phyloP scores from a whole-genome alignment of 2,797 vertebrate genomes.

The Molossus molossus region DNA sequence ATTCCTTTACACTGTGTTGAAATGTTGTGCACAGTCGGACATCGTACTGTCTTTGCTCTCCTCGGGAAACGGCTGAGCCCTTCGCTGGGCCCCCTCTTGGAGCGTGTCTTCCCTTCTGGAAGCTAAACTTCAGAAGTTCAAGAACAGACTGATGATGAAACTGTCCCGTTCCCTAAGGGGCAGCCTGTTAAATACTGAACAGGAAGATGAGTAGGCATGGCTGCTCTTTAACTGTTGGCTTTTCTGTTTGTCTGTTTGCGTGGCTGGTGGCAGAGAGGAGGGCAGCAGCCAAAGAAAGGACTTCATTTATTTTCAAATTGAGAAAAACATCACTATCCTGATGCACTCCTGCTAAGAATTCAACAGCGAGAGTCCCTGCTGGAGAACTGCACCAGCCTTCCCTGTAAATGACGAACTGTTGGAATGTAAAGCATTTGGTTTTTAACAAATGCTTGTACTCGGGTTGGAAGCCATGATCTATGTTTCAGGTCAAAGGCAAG shows the following conservation, averaged over 20 bases:
- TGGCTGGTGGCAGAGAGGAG: neutral
- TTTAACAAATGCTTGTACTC: slow-evolving; percentile 69
- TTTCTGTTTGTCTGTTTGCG: neutral
- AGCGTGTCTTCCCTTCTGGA: neutral
- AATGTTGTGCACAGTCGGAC: neutral
- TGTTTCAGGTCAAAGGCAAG: slow-evolving; percentile 85
- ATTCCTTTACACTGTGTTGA: neutral
- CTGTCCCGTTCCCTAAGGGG: neutral
- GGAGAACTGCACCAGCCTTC: slow-evolving; percentile 18
- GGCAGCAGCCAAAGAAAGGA: neutral
- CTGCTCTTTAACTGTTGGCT: neutral
- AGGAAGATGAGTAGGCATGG: no score
- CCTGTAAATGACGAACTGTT: slow-evolving; percentile 18
- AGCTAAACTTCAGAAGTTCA: neutral
- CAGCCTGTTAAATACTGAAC: neutral
- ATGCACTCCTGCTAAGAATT: neutral
- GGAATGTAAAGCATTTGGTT: slow-evolving; percentile 69
- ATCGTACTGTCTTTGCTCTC: neutral
- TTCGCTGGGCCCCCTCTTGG: neutral
- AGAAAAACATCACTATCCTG: neutral
- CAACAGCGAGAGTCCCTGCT: neutral
- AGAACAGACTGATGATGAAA: neutral
- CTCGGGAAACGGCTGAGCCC: neutral
- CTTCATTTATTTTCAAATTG: neutral
- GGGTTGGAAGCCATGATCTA: slow-evolving; percentile 73